Base-by-base conservation (phyloP, 2,797 vertebrate species). In the Sylvilagus floridanus region DNA sequence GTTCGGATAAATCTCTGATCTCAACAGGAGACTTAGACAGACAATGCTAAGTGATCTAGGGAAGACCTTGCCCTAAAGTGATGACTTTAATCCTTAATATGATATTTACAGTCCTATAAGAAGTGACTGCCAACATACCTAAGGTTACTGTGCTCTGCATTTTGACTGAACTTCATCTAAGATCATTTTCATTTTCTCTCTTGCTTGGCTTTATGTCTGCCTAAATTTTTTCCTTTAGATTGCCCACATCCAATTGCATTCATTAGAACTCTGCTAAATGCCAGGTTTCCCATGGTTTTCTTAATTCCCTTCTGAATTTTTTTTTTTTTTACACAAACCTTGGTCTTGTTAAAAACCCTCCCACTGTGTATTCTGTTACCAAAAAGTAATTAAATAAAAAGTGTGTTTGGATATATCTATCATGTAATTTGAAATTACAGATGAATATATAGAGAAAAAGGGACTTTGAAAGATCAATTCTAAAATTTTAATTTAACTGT, bases 391-490 rank as follows among this genome's bases (percentile, higher is more conserved):
- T 98, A 98, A 97, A 98, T 95, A 98, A 98, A 98, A 98, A 98
- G 93, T 98, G 97, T 97, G 0, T 97, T 97, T 97, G 96, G 97
- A 88, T 47, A 98, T 96, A 98, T 98, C 97, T 98, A 97, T 97
- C 97, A 97, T 96, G 96, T 98, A 98, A 98, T 98, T 98, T 98
- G 95, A 98, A 98, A 98, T 98, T 98, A 96, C 96, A 97, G 97
- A 96, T 96, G 97, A 98, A 97, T 97, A 96, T 95, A 95, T 96
- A 98, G 96, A 98, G 85, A 63, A 95, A 98, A 93, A 96, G 93
- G 95, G 97, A 92, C 98, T 98, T 98, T 98, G 98, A 98, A 97
- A 98, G 97, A 98, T 98, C 97, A 98, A 57, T 98, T 98, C 96
- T 98, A 95, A 97, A 97, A 97, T 97, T 98, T 98, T 98, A 97